A percentile compares a stretch with the other conserved stretches of the same genome.
Evolutionary conservation across 2,888 invertebrate species (phyloP).

Genomic region (Oxytorus armatus): DNA sequence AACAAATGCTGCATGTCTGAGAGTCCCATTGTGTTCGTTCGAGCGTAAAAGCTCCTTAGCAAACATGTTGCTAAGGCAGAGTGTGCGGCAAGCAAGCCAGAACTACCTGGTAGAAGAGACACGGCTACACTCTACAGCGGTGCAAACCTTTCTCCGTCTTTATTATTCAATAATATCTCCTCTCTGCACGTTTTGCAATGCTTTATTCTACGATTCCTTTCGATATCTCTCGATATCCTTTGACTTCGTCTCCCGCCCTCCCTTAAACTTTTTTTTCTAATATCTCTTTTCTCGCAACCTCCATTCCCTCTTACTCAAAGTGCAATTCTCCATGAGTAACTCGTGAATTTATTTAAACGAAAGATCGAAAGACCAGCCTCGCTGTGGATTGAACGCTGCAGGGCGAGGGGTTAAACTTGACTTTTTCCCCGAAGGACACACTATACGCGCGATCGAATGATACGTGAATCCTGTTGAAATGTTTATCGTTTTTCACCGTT

Average conservation of each 20-base stretch:
- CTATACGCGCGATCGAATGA: too few relatives aligned
- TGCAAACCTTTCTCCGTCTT: constrained; percentile 58
- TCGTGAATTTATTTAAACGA: constrained; percentile 8
- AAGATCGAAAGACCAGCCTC: not conserved
- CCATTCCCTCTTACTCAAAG: not conserved
- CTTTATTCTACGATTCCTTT: constrained; percentile 31
- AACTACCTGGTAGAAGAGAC: not conserved
- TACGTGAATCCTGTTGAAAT: too few relatives aligned
- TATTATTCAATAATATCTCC: constrained; percentile 49
- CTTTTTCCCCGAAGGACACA: too few relatives aligned
- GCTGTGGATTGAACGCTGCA: too few relatives aligned
- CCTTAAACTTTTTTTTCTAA: not conserved
- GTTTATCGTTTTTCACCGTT: too few relatives aligned
- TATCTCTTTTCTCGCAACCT: not conserved
- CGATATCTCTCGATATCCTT: constrained; percentile 16
- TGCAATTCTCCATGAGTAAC: not conserved
- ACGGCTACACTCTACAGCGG: not conserved
- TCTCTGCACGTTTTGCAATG: constrained; percentile 17
- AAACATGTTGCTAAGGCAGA: constrained; percentile 49
- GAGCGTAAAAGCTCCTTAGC: constrained; percentile 70
- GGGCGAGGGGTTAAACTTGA: not conserved
- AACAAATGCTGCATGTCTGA: constrained; percentile 37
- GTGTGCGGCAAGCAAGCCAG: not conserved
- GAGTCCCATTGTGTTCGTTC: constrained; percentile 68
- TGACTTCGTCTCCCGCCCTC: not conserved